Evolutionary conservation across 2,888 invertebrate species (phyloP).

Genomic region (Idaea straminata): DNA sequence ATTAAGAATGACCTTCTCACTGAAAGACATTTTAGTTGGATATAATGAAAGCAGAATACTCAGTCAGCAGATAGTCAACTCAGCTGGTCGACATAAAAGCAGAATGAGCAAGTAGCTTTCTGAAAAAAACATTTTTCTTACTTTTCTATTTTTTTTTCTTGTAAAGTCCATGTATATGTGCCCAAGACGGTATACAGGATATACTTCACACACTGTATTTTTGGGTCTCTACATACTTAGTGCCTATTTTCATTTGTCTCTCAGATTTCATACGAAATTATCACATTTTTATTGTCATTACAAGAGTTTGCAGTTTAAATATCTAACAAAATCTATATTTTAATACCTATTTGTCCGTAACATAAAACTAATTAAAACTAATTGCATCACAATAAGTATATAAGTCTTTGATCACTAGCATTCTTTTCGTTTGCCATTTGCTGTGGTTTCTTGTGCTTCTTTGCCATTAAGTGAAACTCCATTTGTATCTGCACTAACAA

Average conservation of each 20-base stretch:
- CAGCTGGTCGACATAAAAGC: too few relatives aligned
- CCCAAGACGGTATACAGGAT: too few relatives aligned
- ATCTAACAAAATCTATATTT: neutral
- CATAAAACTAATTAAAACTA: conserved; percentile 1
- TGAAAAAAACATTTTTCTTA: too few relatives aligned
- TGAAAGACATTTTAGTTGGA: too few relatives aligned
- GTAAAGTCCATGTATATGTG: too few relatives aligned
- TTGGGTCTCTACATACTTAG: neutral
- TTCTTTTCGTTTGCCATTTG: conserved; percentile 54
- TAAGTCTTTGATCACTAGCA: conserved; percentile 47
- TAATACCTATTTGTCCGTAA: neutral
- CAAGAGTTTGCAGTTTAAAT: neutral
- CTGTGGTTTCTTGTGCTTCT: conserved; percentile 21
- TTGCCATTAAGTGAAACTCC: conserved; percentile 13
- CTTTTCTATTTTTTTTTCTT: too few relatives aligned
- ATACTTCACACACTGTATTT: too few relatives aligned
- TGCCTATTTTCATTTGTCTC: neutral
- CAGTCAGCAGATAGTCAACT: too few relatives aligned
- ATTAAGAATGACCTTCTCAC: too few relatives aligned
- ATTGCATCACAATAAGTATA: conserved; percentile 24
- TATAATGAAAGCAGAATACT: too few relatives aligned
- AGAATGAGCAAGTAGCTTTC: too few relatives aligned
- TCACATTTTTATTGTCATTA: neutral
- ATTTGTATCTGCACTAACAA: neutral
- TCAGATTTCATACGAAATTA: neutral